phyloP scores from a whole-genome alignment of 2,888 invertebrate species.

The Drosophila histrio region DNA sequence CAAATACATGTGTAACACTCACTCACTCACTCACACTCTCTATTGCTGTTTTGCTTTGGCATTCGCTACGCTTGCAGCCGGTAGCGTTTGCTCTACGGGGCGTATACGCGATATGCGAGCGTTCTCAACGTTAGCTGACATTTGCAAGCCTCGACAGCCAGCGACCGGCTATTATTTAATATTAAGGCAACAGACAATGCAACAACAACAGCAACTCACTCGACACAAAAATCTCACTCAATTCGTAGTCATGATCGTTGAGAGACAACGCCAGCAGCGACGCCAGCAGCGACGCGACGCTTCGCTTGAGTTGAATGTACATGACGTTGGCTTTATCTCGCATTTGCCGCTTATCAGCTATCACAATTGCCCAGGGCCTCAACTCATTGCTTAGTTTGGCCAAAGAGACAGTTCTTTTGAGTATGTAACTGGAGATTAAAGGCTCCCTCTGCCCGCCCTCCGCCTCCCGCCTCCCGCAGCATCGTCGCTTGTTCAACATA shows the following conservation, averaged over 20 bases:
- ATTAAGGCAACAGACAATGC: slow-evolving; percentile 15
- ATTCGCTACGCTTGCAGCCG: slow-evolving; percentile 32
- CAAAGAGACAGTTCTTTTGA: slow-evolving; percentile 1
- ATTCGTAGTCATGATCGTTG: slow-evolving; percentile 27
- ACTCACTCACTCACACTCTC: slow-evolving; percentile 9
- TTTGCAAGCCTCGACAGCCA: slow-evolving; percentile 34
- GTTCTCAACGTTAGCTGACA: slow-evolving; percentile 60
- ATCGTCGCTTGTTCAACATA: too few relatives aligned
- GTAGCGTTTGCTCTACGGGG: slow-evolving; percentile 40
- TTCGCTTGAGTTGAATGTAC: slow-evolving; percentile 1
- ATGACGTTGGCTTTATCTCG: slow-evolving; percentile 20
- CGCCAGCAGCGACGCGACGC: slow-evolving; percentile 8
- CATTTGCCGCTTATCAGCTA: slow-evolving; percentile 11
- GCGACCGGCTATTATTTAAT: slow-evolving; percentile 72
- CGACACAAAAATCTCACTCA: slow-evolving; percentile 21
- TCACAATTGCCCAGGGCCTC: slow-evolving; percentile 1
- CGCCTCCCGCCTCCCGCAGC: too few relatives aligned
- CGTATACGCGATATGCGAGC: slow-evolving; percentile 70
- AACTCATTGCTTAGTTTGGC: background rate
- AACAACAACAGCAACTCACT: slow-evolving; percentile 1
- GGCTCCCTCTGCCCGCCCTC: background rate
- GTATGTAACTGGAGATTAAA: slow-evolving; percentile 14
- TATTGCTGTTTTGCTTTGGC: slow-evolving; percentile 23
- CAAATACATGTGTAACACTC: slow-evolving; percentile 8
- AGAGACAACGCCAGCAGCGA: slow-evolving; percentile 6